Evolutionary conservation across 2,797 vertebrate genomes (phyloP).

Genomic region (Odontamblyopus rebecca): DNA sequence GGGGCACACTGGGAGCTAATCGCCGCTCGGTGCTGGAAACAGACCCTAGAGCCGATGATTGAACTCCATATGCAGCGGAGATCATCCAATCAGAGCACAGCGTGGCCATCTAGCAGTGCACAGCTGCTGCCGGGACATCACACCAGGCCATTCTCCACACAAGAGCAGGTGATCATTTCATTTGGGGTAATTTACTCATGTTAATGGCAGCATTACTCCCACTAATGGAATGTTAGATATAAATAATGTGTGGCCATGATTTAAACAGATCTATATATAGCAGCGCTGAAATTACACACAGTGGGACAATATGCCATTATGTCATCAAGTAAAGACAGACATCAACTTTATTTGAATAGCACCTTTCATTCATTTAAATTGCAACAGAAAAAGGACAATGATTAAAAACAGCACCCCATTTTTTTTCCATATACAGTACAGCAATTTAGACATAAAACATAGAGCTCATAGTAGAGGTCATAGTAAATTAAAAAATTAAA

Average conservation of each 20-base stretch:
- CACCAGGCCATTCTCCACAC: not conserved
- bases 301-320: not conserved
- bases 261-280: not conserved
- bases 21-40: slow-evolving; percentile 27
- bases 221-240: slow-evolving; percentile 9
- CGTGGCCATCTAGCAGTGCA: slow-evolving; percentile 18
- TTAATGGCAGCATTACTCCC: slow-evolving; percentile 4
- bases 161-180: slow-evolving; percentile 9
- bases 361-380: not conserved
- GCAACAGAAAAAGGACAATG: too few species aligned
- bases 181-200: slow-evolving; percentile 2
- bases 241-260: not conserved
- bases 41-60: slow-evolving; percentile 36
- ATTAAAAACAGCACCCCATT: too few species aligned
- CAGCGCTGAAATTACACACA: not conserved
- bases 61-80: slow-evolving; percentile 24
- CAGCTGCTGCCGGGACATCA: slow-evolving; percentile 17
- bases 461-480: too few species aligned
- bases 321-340: not conserved
- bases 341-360: not conserved
- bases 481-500: too few species aligned
- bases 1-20: slow-evolving; percentile 29
- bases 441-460: too few species aligned
- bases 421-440: too few species aligned
- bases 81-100: slow-evolving; percentile 37